A percentile compares a stretch with the other conserved stretches of the same genome.
These are phyloP conservation scores for Acipenser ruthenus DNA, from an alignment of 2,797 vertebrate species.

Conservation along the genomic window DNA sequence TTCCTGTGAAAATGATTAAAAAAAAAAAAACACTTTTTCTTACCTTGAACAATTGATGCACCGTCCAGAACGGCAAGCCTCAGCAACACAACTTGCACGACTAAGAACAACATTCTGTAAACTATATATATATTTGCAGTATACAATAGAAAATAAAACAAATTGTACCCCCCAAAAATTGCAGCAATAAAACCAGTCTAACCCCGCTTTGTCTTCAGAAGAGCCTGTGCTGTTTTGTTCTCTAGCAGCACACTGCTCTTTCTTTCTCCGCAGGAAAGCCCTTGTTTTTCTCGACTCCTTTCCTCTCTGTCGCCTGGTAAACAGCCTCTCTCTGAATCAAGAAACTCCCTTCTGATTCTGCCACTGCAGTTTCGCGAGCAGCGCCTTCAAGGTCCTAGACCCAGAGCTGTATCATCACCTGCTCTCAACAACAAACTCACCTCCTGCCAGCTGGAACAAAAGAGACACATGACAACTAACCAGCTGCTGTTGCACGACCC, in stretches of 20 bases:
- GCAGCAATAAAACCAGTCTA: too few species aligned
- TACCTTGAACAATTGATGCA: constrained; percentile 46
- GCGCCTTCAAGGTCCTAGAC: constrained; percentile 42
- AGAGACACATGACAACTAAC: too few species aligned
- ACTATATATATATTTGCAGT: constrained; percentile 14
- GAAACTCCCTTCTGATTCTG: constrained; percentile 31
- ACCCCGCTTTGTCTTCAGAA: constrained; percentile 5
- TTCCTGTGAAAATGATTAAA: too few species aligned
- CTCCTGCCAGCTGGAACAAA: too few species aligned
- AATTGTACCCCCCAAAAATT: too few species aligned
- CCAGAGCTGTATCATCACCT: neutral
- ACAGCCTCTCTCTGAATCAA: constrained; percentile 43
- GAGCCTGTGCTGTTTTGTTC: constrained; percentile 45
- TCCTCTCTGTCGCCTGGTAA: constrained; percentile 39
- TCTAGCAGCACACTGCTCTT: constrained; percentile 42
- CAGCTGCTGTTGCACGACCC: too few species aligned
- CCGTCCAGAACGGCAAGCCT: constrained; percentile 33
- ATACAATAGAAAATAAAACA: too few species aligned
- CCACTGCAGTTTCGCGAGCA: neutral
- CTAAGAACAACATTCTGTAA: constrained; percentile 37
- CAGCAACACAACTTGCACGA: constrained; percentile 44
- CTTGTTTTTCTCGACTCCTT: constrained; percentile 45
- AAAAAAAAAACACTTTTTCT: constrained; percentile 1
- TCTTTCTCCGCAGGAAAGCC: constrained; percentile 30
- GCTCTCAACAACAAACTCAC: too few species aligned